phyloP scores from a whole-genome alignment of 2,888 invertebrate species.

The Marasmarcha lunaedactyla region DNA sequence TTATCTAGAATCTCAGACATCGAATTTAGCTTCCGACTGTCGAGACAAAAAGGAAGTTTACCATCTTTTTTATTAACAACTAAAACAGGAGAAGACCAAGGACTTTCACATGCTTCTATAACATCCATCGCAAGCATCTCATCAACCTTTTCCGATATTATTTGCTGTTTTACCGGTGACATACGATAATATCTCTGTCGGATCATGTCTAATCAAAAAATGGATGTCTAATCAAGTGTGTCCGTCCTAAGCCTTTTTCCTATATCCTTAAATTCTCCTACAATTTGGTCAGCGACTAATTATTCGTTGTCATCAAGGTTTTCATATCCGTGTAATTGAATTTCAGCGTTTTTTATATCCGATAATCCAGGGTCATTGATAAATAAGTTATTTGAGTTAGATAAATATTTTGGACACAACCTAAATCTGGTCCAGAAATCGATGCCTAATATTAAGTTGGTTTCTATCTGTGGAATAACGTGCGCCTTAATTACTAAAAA shows the following conservation, averaged over 20 bases:
- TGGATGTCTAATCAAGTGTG: conserved; percentile 15
- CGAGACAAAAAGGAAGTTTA: no score
- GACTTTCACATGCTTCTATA: no score
- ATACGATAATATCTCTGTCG: no score
- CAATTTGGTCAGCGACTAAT: conserved; percentile 7
- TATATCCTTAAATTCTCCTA: conserved; percentile 12
- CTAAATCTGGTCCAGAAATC: conserved; percentile 14
- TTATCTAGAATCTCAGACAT: no score
- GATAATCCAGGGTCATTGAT: not conserved
- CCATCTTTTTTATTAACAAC: no score
- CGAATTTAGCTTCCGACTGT: no score
- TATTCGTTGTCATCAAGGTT: conserved; percentile 6
- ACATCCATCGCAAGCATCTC: no score
- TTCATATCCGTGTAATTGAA: conserved; percentile 1
- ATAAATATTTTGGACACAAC: conserved; percentile 6
- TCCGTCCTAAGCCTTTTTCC: conserved; percentile 16
- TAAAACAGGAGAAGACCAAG: no score
- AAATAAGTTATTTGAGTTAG: conserved; percentile 2
- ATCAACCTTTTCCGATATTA: no score
- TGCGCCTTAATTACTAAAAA: conserved; percentile 11
- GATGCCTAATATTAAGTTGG: conserved; percentile 13
- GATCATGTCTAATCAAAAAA: no score
- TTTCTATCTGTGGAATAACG: conserved; percentile 13
- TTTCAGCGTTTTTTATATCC: not conserved
- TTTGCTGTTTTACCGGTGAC: no score